These are phyloP conservation scores for Acrobasis suavella DNA, from an alignment of 2,888 invertebrate genomes.

Conservation along the genomic window DNA sequence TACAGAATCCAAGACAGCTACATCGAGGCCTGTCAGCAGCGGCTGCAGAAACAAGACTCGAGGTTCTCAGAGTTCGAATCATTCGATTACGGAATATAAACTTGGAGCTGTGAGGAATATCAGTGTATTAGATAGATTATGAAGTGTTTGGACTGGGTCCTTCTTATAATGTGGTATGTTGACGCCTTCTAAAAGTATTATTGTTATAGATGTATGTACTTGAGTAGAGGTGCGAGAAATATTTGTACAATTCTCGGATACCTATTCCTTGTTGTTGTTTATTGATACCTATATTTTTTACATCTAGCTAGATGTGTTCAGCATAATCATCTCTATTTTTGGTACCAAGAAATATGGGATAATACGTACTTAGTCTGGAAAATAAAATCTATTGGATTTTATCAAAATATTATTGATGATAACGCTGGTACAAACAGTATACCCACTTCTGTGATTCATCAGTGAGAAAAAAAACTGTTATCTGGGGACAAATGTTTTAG, in stretches of 20 bases:
- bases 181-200: conserved; percentile 80
- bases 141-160: conserved; percentile 67
- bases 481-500: neutral
- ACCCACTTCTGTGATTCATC: conserved; percentile 47
- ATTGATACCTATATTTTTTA: conserved; percentile 81
- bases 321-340: conserved; percentile 78
- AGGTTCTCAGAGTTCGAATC: conserved; percentile 91
- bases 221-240: conserved; percentile 77
- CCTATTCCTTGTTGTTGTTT: conserved; percentile 80
- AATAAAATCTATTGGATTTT: conserved; percentile 32
- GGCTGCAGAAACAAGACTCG: conserved; percentile 94
- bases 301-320: conserved; percentile 80
- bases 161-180: conserved; percentile 73
- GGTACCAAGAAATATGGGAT: conserved; percentile 65
- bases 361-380: conserved; percentile 47
- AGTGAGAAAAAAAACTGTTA: conserved; percentile 25
- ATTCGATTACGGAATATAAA: conserved; percentile 88
- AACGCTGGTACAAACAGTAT: conserved; percentile 35
- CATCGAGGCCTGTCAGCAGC: conserved; percentile 92
- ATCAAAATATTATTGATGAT: conserved; percentile 30
- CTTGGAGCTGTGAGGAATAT: conserved; percentile 76
- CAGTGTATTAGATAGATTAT: conserved; percentile 79
- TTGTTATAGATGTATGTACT: conserved; percentile 81
- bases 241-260: conserved; percentile 79
- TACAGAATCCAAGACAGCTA: conserved; percentile 95